Base-by-base conservation (phyloP, 1,140 invertebrate species). In the Nephotettix cincticeps region DNA sequence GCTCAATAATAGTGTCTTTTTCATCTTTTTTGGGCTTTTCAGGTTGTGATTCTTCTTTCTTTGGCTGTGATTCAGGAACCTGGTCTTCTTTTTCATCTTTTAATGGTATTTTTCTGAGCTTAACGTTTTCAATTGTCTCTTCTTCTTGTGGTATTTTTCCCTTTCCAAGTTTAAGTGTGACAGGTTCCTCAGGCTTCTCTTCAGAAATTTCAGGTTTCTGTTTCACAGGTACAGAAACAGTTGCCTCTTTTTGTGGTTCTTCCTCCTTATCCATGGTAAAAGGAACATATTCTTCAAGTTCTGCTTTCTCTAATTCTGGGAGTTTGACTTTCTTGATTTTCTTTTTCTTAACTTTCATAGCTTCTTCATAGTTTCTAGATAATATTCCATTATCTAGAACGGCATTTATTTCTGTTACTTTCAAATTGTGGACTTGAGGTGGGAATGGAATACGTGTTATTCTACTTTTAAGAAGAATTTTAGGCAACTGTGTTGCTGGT, bases 381-480 rank as follows among this genome's bases (percentile, higher is more conserved):
- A 81, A 69, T 58, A 79, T 78, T 25, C 80, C 79, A 54, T 74
- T 75, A 69, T 80, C 77, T 25, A 77, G 25, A 28, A 71, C 64
- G 17, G 67, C 71, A 2, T 75, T 72, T 64, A 80, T 28, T 30
- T 75, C 70, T 3, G 76, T 72, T 17, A 79, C 74, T 13, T 65
- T 70, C 32, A 75, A 68, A 71, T 75, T 72, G 21, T 76, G 54
- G 19, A 76, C 69, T 45, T 36, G 25, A 40, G 79, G 78, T 19
- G 80, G 72, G 72, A 70, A 77, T 43, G 78, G 81, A 13, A 89
- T 77, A 70, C 83, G 83, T 61, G 78, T 84, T 17, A 90, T 86
- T 67, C 85, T 83, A 78, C 89, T 90, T 74, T 87, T 88, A 19
- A 91, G 78, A 76, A 88, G 78, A 51, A 90, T 78, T 81, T 89